These are phyloP conservation scores for Caenorhabditis macrosperma DNA, from an alignment of 2,888 invertebrate genomes.

Conservation along the genomic window DNA sequence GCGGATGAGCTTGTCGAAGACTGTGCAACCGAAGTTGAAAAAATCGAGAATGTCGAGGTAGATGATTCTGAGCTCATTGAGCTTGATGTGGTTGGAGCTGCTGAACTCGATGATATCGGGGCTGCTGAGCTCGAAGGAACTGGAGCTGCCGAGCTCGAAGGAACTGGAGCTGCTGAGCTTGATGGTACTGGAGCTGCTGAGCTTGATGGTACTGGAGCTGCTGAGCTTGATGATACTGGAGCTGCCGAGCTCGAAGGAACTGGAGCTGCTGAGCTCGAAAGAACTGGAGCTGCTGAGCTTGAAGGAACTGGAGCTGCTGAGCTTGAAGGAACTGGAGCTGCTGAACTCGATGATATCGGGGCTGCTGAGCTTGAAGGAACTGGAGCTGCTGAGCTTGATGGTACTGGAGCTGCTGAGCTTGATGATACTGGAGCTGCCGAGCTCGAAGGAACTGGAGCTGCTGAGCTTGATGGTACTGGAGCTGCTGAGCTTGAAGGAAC, in stretches of 20 bases:
- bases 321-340: not conserved
- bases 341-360: not conserved
- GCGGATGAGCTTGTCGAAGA: too few species aligned
- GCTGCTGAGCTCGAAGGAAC: not conserved
- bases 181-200: constrained; percentile 3
- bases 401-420: not conserved
- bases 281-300: not conserved
- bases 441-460: not conserved
- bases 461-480: not conserved
- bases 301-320: not conserved
- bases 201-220: not conserved
- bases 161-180: not conserved
- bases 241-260: not conserved
- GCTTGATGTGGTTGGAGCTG: not conserved
- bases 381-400: constrained; percentile 1
- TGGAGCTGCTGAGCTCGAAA: not conserved
- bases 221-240: not conserved
- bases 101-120: not conserved
- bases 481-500: not conserved
- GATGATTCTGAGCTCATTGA: not conserved
- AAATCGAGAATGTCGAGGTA: too few species aligned
- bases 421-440: not conserved
- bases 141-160: not conserved
- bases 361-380: constrained; percentile 4
- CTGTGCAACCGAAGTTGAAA: too few species aligned